Percentiles rank a stretch among this genome's conserved stretches.
Conservation (phyloP, 2,113 vertebrate genomes). For the Stomatorhinus ivindoensis region DNA sequence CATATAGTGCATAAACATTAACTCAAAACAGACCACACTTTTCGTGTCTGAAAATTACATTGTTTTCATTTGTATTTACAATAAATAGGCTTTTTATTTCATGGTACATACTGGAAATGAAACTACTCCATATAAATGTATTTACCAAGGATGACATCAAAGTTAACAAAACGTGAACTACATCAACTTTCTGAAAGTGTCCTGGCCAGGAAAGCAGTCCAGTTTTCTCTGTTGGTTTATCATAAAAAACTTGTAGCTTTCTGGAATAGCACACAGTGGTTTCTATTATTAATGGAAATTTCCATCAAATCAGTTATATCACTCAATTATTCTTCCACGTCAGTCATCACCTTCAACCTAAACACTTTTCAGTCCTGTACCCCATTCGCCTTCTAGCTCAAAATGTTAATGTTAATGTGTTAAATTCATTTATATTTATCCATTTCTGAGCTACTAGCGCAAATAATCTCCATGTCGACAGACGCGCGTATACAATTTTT, state of each 20-base stretch:
- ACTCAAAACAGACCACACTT: slow-evolving; percentile 22
- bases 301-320: neutral
- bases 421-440: neutral
- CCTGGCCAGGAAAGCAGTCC: slow-evolving; percentile 30
- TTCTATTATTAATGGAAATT: slow-evolving; percentile 2
- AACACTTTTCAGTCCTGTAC: neutral
- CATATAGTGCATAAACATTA: neutral
- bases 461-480: neutral
- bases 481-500: neutral
- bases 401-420: neutral
- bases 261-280: slow-evolving; percentile 21
- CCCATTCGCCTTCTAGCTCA: neutral
- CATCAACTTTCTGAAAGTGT: slow-evolving; percentile 38
- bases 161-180: slow-evolving; percentile 25
- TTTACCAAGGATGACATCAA: neutral
- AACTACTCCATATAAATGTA: slow-evolving; percentile 28
- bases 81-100: slow-evolving; percentile 47
- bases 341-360: neutral
- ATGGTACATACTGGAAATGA: slow-evolving; percentile 27
- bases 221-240: slow-evolving; percentile 15
- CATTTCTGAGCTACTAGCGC: neutral
- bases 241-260: slow-evolving; percentile 23
- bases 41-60: slow-evolving; percentile 31
- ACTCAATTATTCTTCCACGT: neutral
- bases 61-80: slow-evolving; percentile 43